Evolutionary conservation across 2,888 invertebrate genomes (phyloP).

Genomic region (Aethes cnicana): DNA sequence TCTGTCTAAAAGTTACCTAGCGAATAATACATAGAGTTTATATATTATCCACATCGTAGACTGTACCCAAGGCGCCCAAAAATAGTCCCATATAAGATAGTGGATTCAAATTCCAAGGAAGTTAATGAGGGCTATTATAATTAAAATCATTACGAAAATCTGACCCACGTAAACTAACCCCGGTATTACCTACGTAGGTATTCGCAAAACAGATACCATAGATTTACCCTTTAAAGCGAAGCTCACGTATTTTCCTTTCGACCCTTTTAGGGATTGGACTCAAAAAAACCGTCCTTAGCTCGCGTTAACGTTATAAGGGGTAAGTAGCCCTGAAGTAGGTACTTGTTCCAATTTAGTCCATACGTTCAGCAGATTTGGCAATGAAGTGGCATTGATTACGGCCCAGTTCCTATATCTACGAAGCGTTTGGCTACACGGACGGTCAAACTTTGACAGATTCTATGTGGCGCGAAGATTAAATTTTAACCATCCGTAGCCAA

Average conservation of each 20-base stretch:
- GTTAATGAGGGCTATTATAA: conserved; percentile 3
- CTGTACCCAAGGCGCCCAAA: too few species aligned
- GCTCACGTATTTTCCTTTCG: conserved; percentile 31
- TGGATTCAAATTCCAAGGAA: background rate
- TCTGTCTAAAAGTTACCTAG: too few species aligned
- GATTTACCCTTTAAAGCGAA: conserved; percentile 15
- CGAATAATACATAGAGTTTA: too few species aligned
- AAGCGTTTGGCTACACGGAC: too few species aligned
- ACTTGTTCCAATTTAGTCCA: conserved; percentile 28
- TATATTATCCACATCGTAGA: too few species aligned
- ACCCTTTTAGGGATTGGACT: conserved; percentile 30
- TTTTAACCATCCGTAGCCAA: too few species aligned
- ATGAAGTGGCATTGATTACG: conserved; percentile 1
- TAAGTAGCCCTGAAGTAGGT: conserved; percentile 23
- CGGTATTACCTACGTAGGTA: conserved; percentile 2
- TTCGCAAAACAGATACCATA: conserved; percentile 24
- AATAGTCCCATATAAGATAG: too few species aligned
- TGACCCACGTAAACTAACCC: conserved; percentile 18
- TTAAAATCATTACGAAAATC: conserved; percentile 19
- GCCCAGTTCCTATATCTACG: too few species aligned
- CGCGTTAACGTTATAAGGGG: conserved; percentile 23
- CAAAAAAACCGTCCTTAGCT: conserved; percentile 22
- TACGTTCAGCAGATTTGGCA: conserved; percentile 9
- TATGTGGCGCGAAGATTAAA: too few species aligned
- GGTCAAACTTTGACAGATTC: too few species aligned